A percentile compares a stretch with the other conserved stretches of the same genome.
phyloP scores from a whole-genome alignment of 2,113 vertebrate species.

The Orientallactaga bullata region DNA sequence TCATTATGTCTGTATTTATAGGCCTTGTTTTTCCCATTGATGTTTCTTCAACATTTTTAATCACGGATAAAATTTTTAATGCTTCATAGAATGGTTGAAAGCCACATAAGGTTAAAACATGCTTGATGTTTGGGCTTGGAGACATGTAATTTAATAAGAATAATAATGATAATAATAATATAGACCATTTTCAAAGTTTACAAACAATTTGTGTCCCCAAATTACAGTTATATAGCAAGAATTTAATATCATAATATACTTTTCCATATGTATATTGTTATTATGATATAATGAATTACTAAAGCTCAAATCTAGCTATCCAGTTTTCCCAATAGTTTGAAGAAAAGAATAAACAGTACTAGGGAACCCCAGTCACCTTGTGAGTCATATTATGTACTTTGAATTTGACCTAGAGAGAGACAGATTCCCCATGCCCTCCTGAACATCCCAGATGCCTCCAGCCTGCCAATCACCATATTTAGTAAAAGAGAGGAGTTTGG shows the following conservation, averaged over 20 bases:
- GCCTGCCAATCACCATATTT: background rate
- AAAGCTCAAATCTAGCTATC: conserved; percentile 11
- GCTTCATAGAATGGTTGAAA: background rate
- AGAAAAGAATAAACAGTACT: background rate
- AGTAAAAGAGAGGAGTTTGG: background rate
- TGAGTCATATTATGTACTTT: background rate
- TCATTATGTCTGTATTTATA: background rate
- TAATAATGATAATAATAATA: background rate
- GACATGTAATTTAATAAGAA: background rate
- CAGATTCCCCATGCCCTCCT: background rate
- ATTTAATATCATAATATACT: background rate
- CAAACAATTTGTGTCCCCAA: background rate
- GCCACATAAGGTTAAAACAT: background rate
- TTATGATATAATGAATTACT: background rate
- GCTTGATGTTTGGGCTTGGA: conserved; percentile 4
- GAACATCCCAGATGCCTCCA: background rate
- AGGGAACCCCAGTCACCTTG: accelerated
- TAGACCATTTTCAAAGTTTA: background rate
- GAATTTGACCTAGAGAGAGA: background rate
- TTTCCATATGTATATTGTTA: conserved; percentile 13
- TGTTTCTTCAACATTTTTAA: conserved; percentile 42
- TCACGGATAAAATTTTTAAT: background rate
- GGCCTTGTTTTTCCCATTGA: background rate
- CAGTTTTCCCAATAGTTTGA: background rate
- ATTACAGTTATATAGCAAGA: conserved; percentile 29